Percentiles rank a stretch among this genome's conserved stretches.
Evolutionary conservation across 2,888 invertebrate species (phyloP).

Genomic region (Tupiocoris notatus): DNA sequence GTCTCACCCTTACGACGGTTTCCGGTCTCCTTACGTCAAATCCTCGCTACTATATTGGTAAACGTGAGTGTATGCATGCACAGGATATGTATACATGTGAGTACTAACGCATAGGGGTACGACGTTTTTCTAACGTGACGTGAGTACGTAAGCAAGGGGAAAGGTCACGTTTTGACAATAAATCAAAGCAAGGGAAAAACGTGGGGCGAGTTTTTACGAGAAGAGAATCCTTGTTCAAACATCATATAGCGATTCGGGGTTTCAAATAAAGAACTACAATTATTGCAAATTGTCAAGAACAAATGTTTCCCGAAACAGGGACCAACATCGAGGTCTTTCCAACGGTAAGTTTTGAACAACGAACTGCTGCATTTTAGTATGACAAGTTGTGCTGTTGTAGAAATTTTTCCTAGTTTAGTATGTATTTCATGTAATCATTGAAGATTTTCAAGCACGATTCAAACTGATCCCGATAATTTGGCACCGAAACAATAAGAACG

Average conservation of each 20-base stretch:
- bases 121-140: not conserved
- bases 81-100: not conserved
- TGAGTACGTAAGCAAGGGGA: not conserved
- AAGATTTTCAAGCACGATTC: too few species aligned
- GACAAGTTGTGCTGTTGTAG: too few species aligned
- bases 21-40: constrained; percentile 16
- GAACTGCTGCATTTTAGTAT: too few species aligned
- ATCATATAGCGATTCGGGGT: not conserved
- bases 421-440: too few species aligned
- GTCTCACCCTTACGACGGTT: not conserved
- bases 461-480: too few species aligned
- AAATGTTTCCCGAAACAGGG: too few species aligned
- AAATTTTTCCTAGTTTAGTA: too few species aligned
- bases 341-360: too few species aligned
- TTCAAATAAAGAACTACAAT: too few species aligned
- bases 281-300: too few species aligned
- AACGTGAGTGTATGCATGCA: not conserved
- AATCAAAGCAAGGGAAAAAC: not conserved
- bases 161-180: not conserved
- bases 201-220: not conserved
- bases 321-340: too few species aligned
- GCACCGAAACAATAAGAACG: too few species aligned
- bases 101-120: not conserved
- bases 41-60: not conserved
- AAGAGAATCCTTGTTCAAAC: not conserved